Evolutionary conservation across 2,797 vertebrate genomes (phyloP), one percentile per base, ranked within the genome.

Genomic region (Coendou prehensilis): DNA sequence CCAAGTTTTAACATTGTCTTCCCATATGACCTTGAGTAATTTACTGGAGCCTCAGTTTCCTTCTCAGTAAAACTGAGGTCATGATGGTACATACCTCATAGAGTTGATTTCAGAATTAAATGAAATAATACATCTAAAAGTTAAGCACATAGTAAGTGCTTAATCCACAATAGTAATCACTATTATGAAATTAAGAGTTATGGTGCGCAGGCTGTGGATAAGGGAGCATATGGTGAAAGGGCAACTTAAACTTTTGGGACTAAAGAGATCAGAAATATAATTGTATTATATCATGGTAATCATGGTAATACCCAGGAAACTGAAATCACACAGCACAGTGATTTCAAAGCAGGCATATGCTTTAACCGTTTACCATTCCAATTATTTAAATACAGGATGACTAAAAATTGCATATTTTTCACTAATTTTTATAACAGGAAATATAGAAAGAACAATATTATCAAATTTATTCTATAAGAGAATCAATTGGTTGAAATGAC

Each of bases 91-190:
- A 84, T 78, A 67, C 37, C 33, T 95, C 69, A 59, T 10, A 73
- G 30, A 75, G 59, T 7, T 86, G 6, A 96, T 69, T 83, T 92
- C 33, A 86, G 63, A 94, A 81, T 93, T 86, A 97, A 95, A 92
- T 82, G n/a, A 95, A 81, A 91, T 33, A 61, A 63, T 56, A 73
- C 76, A 89, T 89, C 14, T 71, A 91, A 94, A 96, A 47, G 20
- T 30, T 47, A 91, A 54, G 82, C 18, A 67, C 3, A 45, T 26
- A 30, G 9, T 63, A 87, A 76, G 13, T 54, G 28, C 37, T 69
- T 93, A 54, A 89, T 37, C 30, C 0, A 20, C 18, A 23, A 45
- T 50, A 63, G 59, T 20, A 79, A 79, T 73, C 50, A 52, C 11
- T 86, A 2, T 13, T 52, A 45, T 0, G 23, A 33, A 59, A 57